Conservation (phyloP, 2,888 invertebrate species). For the Leucania comma region DNA sequence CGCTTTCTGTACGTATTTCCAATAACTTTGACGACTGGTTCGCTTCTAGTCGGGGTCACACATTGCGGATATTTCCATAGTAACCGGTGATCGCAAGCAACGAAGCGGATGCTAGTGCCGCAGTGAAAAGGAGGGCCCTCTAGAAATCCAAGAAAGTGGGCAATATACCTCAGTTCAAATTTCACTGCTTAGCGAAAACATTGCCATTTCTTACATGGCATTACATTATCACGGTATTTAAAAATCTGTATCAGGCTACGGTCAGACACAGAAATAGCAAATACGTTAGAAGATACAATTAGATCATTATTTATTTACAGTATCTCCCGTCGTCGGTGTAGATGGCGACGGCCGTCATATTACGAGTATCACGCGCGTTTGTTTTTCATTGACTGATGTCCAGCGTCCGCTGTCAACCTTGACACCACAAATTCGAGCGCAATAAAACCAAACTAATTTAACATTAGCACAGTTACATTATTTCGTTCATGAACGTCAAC, state of each 20-base stretch:
- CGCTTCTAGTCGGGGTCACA: conserved; percentile 67
- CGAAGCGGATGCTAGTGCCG: conserved; percentile 71
- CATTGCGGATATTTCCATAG: conserved; percentile 72
- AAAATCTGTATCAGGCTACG: conserved; percentile 49
- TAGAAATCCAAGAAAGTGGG: conserved; percentile 86
- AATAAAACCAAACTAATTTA: conserved; percentile 64
- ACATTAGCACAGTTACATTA: conserved; percentile 49
- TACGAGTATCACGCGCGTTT: conserved; percentile 77
- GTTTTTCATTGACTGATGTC: conserved; percentile 75
- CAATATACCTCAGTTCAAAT: conserved; percentile 64
- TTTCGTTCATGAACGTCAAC: conserved; percentile 40
- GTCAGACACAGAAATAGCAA: conserved; percentile 84
- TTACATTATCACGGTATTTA: conserved; percentile 33
- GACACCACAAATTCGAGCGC: conserved; percentile 77
- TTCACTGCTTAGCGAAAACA: conserved; percentile 60
- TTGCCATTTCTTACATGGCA: conserved; percentile 40
- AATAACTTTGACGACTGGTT: conserved; percentile 52
- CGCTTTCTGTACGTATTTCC: conserved; percentile 15
- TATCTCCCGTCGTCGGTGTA: conserved; percentile 71
- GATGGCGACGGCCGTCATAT: conserved; percentile 73
- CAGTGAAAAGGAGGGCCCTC: conserved; percentile 82
- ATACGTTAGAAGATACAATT: conserved; percentile 83
- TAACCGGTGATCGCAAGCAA: conserved; percentile 70
- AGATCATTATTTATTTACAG: conserved; percentile 90
- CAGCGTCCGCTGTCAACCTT: conserved; percentile 80